phyloP scores from a whole-genome alignment of 2,888 invertebrate genomes.

The Resseliella maxima region DNA sequence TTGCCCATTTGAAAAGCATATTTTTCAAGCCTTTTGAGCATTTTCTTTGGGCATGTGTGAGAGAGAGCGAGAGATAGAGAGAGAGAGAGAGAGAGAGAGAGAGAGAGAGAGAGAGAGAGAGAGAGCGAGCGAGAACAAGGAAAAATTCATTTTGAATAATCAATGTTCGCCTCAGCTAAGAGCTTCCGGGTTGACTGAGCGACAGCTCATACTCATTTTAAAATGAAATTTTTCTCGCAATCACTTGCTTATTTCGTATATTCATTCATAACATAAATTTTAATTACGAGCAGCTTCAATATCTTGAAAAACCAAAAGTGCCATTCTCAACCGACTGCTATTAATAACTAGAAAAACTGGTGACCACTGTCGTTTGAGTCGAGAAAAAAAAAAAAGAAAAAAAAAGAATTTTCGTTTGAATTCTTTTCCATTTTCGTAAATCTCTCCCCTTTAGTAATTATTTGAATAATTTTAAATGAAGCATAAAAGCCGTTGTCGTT shows the following conservation, averaged over 20 bases:
- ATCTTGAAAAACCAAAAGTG: neutral
- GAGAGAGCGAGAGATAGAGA: too few species aligned
- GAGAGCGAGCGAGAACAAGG: too few species aligned
- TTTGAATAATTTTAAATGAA: constrained; percentile 47
- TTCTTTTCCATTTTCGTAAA: neutral
- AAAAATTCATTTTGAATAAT: neutral
- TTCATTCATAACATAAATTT: neutral
- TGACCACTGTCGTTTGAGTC: neutral
- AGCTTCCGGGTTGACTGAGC: neutral
- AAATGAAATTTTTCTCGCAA: constrained; percentile 1
- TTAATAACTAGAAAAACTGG: constrained; percentile 48
- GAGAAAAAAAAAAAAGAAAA: neutral
- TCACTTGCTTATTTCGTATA: neutral
- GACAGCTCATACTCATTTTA: neutral
- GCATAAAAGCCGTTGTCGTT: constrained; percentile 17
- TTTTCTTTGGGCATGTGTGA: neutral
- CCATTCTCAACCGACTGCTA: neutral
- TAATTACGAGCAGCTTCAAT: constrained; percentile 6
- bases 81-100: too few species aligned
- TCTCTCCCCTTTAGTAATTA: neutral
- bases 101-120: too few species aligned
- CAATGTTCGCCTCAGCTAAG: neutral
- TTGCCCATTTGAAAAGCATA: constrained; percentile 5
- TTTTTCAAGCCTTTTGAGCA: neutral
- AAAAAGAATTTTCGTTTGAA: neutral